These are phyloP conservation scores for Argyrosomus japonicus DNA, from an alignment of 2,113 vertebrate genomes.

Conservation along the genomic window DNA sequence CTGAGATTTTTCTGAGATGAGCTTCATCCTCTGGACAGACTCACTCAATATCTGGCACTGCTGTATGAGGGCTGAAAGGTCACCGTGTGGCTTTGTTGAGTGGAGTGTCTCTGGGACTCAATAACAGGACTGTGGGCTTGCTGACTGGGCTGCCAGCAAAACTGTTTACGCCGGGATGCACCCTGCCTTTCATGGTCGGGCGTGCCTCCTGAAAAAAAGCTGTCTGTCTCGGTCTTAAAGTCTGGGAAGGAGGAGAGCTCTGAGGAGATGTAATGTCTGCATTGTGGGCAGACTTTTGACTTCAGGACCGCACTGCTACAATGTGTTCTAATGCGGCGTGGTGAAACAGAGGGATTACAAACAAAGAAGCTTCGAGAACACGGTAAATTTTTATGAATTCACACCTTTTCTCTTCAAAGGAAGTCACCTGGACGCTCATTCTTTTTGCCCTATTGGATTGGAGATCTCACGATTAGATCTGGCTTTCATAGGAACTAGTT, in stretches of 20 bases:
- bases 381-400: not conserved
- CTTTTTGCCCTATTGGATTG: not conserved
- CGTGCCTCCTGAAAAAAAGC: constrained; percentile 38
- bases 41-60: constrained; percentile 67
- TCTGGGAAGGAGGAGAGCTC: constrained; percentile 29
- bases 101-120: constrained; percentile 59
- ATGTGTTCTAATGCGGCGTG: not conserved
- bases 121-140: constrained; percentile 54
- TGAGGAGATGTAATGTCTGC: constrained; percentile 48
- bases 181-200: constrained; percentile 47
- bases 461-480: too few species aligned
- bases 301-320: not conserved
- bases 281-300: constrained; percentile 6
- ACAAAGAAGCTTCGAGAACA: constrained; percentile 10
- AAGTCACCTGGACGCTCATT: not conserved
- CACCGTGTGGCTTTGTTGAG: constrained; percentile 61
- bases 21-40: constrained; percentile 59
- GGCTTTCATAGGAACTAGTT: not conserved
- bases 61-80: constrained; percentile 59
- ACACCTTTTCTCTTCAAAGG: not conserved
- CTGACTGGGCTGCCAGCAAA: constrained; percentile 56
- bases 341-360: not conserved
- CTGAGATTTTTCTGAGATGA: constrained; percentile 59
- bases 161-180: constrained; percentile 51
- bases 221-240: constrained; percentile 35